Conservation (phyloP, 2,797 vertebrate species). For the Ptychobarbus kaznakovi region DNA sequence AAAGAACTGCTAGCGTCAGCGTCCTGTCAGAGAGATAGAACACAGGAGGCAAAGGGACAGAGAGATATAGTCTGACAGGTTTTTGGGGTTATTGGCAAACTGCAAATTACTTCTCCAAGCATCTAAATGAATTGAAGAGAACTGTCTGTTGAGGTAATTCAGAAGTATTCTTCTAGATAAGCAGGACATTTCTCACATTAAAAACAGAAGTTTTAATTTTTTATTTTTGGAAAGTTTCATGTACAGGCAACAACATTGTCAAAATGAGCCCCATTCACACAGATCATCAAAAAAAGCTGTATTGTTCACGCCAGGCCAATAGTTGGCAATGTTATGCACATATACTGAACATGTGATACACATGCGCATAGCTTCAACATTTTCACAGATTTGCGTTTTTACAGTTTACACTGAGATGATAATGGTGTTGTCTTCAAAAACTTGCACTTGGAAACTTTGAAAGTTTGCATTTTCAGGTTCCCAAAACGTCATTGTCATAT, state of each 20-base stretch:
- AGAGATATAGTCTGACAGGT: slow-evolving; percentile 12
- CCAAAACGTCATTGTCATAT: neutral
- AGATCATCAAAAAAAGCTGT: neutral
- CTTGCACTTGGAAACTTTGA: too few relatives aligned
- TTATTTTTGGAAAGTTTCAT: neutral
- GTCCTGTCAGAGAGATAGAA: slow-evolving; percentile 3
- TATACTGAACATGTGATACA: neutral
- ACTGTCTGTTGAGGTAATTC: neutral
- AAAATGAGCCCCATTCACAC: neutral
- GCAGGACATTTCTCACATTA: neutral
- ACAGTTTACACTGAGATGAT: too few relatives aligned
- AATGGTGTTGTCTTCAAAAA: too few relatives aligned
- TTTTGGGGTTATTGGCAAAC: slow-evolving; percentile 7
- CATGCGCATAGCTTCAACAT: too few relatives aligned
- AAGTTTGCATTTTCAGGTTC: neutral
- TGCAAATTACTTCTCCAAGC: neutral
- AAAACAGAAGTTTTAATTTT: neutral
- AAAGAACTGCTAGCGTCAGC: slow-evolving; percentile 34
- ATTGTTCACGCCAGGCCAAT: neutral
- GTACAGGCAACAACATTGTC: neutral
- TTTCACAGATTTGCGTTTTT: too few relatives aligned
- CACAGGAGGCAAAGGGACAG: neutral
- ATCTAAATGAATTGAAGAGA: too few relatives aligned
- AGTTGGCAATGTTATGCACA: neutral
- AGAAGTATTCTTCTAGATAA: neutral